phyloP scores from a whole-genome alignment of 1,140 invertebrate species.

The Pseudobourletiella spinata region DNA sequence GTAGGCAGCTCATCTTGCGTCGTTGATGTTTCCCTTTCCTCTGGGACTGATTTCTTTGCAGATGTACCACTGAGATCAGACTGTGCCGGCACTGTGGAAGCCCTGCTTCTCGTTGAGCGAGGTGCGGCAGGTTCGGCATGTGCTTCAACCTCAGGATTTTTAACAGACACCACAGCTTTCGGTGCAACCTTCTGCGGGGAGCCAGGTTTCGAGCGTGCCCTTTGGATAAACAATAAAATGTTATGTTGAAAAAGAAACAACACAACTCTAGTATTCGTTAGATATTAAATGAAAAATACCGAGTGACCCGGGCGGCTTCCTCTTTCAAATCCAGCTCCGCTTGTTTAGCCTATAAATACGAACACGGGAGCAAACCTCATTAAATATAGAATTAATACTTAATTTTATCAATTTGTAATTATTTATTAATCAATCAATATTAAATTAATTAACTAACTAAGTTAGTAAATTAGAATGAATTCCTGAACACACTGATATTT shows the following conservation, averaged over 20 bases:
- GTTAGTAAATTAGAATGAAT: background rate
- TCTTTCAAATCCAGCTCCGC: too few species aligned
- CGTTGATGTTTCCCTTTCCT: background rate
- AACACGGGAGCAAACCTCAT: too few species aligned
- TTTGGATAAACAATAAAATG: constrained; percentile 14
- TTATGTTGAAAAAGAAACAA: background rate
- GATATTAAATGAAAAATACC: background rate
- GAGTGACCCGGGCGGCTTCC: background rate
- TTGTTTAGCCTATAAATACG: too few species aligned
- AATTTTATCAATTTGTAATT: background rate
- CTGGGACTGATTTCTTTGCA: background rate
- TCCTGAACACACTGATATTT: too few species aligned
- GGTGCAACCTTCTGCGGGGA: background rate
- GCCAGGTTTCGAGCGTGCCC: constrained; percentile 28
- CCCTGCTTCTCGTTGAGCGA: constrained; percentile 9
- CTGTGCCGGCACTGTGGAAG: background rate
- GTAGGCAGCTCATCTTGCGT: background rate
- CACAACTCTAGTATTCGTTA: too few species aligned
- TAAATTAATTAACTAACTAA: background rate
- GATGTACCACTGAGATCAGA: background rate
- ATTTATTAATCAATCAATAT: background rate
- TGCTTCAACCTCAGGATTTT: constrained; percentile 2
- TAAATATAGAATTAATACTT: background rate
- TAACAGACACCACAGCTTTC: background rate
- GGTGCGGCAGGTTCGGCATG: background rate